These are phyloP conservation scores for Cephus pygmeus DNA, from an alignment of 2,888 invertebrate genomes.

Conservation along the genomic window DNA sequence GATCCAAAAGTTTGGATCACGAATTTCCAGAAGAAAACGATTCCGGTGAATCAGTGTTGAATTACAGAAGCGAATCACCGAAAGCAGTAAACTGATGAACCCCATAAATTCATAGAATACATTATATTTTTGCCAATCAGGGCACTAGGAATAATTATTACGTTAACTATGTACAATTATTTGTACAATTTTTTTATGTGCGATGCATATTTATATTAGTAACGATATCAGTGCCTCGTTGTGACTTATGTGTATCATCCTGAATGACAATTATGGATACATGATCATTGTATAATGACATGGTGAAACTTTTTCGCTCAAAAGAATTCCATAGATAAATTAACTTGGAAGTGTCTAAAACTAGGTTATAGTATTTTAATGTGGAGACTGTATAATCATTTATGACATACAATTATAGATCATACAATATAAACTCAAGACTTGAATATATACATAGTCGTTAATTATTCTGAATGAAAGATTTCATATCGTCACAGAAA, in stretches of 20 bases:
- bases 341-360: neutral
- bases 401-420: neutral
- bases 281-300: neutral
- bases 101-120: neutral
- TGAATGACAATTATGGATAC: too few relatives aligned
- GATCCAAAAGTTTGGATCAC: constrained; percentile 53
- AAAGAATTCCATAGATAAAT: neutral
- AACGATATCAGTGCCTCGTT: too few relatives aligned
- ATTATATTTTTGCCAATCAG: neutral
- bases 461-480: neutral
- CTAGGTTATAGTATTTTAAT: neutral
- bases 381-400: neutral
- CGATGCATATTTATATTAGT: neutral
- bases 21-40: constrained; percentile 52
- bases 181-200: neutral
- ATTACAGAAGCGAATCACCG: neutral
- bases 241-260: too few relatives aligned
- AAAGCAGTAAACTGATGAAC: neutral
- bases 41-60: neutral
- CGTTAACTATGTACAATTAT: neutral
- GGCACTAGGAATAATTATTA: neutral
- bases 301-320: neutral
- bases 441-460: neutral
- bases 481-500: neutral
- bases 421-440: neutral